phyloP scores from a whole-genome alignment of 2,113 vertebrate genomes.

The Hystrix brachyura region DNA sequence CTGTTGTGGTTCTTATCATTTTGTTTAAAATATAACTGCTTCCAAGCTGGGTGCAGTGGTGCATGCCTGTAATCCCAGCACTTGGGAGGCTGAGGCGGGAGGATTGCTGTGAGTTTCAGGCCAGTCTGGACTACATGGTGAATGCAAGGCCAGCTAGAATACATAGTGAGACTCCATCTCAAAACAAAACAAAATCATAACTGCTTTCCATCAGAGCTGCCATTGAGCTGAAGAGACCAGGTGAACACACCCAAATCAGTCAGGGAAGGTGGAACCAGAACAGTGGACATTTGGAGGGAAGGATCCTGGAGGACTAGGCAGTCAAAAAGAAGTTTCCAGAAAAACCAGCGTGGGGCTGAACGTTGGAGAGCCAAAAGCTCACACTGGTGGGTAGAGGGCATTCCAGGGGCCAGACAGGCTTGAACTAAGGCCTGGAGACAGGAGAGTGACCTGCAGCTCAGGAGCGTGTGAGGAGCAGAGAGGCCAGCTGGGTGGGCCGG shows the following conservation, averaged over 20 bases:
- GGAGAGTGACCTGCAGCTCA: not conserved
- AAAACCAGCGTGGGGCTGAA: constrained; percentile 3
- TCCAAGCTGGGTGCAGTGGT: not conserved
- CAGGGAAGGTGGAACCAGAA: constrained; percentile 1
- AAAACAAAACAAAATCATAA: not conserved
- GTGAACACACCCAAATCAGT: not conserved
- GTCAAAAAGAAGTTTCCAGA: constrained; percentile 52
- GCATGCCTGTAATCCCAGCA: not conserved
- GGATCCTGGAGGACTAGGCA: not conserved
- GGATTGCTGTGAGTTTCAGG: not conserved
- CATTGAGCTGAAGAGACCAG: not conserved
- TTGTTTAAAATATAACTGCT: constrained; percentile 31
- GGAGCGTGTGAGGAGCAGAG: not conserved
- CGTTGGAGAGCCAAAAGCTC: constrained; percentile 2
- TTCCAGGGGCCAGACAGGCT: not conserved
- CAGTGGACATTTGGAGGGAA: not conserved
- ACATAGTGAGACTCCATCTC: not conserved
- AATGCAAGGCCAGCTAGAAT: not conserved
- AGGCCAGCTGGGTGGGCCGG: not conserved
- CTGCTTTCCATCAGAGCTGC: constrained; percentile 54
- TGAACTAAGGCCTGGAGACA: not conserved
- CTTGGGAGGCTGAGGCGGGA: not conserved
- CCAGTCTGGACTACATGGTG: not conserved
- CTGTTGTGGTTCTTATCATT: not conserved
- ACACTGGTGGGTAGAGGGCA: not conserved